phyloP scores from a whole-genome alignment of 2,797 vertebrate species.

The Platalea minor region DNA sequence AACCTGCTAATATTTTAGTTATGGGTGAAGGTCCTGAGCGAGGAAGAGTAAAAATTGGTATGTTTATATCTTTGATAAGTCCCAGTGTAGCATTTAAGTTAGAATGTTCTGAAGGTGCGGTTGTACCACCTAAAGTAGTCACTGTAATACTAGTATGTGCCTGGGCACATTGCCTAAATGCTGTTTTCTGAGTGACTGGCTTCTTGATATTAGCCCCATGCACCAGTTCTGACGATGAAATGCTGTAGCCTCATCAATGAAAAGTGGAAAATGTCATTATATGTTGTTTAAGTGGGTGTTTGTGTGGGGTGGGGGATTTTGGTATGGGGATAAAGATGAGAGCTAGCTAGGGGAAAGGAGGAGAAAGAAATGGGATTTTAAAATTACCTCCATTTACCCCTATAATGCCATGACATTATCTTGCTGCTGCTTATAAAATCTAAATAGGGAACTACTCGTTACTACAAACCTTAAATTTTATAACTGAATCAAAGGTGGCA shows the following conservation, averaged over 20 bases:
- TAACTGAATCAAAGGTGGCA: background rate
- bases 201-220: conserved; percentile 20
- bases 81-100: conserved; percentile 76
- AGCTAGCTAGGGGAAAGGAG: conserved; percentile 22
- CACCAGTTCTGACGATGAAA: conserved; percentile 41
- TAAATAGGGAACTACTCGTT: conserved; percentile 47
- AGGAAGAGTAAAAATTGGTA: conserved; percentile 99
- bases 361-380: background rate
- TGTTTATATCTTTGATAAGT: conserved; percentile 81
- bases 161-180: conserved; percentile 55
- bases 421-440: conserved; percentile 5
- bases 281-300: conserved; percentile 42
- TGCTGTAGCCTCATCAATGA: conserved; percentile 43
- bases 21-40: conserved; percentile 99
- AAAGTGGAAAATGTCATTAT: conserved; percentile 39
- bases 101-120: conserved; percentile 70
- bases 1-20: conserved; percentile 99
- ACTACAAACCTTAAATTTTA: background rate
- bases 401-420: conserved; percentile 29
- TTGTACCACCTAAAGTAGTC: conserved; percentile 61
- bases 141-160: conserved; percentile 55
- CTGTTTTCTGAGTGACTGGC: conserved; percentile 48
- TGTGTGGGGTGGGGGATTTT: conserved; percentile 34
- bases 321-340: background rate
- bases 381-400: background rate